Percentiles rank a stretch among this genome's conserved stretches.
phyloP scores from a whole-genome alignment of 2,113 vertebrate species.

The Prietella phreatophila region DNA sequence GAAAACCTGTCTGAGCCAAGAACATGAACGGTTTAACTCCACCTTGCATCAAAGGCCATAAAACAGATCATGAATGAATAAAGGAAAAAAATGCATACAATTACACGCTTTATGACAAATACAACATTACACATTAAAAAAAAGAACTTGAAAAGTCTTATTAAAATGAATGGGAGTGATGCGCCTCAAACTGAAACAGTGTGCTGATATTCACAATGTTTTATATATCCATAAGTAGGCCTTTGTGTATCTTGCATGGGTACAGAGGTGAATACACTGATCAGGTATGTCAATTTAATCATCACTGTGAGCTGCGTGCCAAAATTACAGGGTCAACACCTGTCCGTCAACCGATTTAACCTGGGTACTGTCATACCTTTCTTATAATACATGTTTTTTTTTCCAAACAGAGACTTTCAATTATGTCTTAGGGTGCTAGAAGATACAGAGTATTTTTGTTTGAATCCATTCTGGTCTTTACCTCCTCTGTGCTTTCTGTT shows the following conservation, averaged over 20 bases:
- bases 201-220: background rate
- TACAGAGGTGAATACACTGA: background rate
- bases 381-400: background rate
- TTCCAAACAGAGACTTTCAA: too few relatives aligned
- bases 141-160: background rate
- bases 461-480: background rate
- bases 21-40: background rate
- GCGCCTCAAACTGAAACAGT: background rate
- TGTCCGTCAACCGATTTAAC: background rate
- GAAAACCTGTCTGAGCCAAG: conserved; percentile 16
- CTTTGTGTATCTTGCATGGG: background rate
- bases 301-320: background rate
- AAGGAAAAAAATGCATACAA: background rate
- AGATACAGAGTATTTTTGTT: background rate
- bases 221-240: background rate
- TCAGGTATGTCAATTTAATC: background rate
- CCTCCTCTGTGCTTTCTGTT: background rate
- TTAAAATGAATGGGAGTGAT: background rate
- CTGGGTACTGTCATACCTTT: background rate
- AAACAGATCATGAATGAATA: background rate
- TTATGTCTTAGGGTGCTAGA: background rate
- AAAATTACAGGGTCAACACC: background rate
- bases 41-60: background rate
- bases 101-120: background rate
- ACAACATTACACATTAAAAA: background rate